phyloP scores from a whole-genome alignment of 2,888 invertebrate species.

The Mimas tiliae region DNA sequence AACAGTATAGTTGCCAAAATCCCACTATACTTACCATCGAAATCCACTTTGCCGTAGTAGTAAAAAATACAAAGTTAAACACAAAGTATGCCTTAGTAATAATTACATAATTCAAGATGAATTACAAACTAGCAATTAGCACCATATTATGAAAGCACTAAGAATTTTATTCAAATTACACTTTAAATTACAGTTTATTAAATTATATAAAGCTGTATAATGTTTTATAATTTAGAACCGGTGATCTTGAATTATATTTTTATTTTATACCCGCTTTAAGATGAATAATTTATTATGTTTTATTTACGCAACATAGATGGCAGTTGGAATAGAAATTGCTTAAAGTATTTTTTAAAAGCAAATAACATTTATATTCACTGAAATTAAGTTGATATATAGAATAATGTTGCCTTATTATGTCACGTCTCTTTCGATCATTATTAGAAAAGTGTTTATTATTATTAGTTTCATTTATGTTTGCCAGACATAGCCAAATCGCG shows the following conservation, averaged over 20 bases:
- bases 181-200: not conserved
- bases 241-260: constrained; percentile 1
- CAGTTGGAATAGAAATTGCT: not conserved
- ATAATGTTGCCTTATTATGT: not conserved
- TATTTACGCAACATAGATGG: not conserved
- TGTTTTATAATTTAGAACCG: not conserved
- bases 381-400: not conserved
- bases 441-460: not conserved
- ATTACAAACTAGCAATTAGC: constrained; percentile 1
- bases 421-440: too few species aligned
- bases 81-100: not conserved
- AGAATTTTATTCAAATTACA: not conserved
- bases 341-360: not conserved
- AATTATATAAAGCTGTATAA: not conserved
- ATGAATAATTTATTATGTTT: not conserved
- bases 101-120: not conserved
- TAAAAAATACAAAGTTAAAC: not conserved
- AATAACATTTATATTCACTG: too few species aligned
- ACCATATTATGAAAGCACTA: constrained; percentile 12
- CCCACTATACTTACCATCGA: not conserved
- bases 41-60: not conserved
- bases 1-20: too few species aligned
- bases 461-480: not conserved
- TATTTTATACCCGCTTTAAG: not conserved
- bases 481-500: constrained; percentile 43